Conservation (phyloP, 1,140 invertebrate genomes). For the Mamestra configurata region DNA sequence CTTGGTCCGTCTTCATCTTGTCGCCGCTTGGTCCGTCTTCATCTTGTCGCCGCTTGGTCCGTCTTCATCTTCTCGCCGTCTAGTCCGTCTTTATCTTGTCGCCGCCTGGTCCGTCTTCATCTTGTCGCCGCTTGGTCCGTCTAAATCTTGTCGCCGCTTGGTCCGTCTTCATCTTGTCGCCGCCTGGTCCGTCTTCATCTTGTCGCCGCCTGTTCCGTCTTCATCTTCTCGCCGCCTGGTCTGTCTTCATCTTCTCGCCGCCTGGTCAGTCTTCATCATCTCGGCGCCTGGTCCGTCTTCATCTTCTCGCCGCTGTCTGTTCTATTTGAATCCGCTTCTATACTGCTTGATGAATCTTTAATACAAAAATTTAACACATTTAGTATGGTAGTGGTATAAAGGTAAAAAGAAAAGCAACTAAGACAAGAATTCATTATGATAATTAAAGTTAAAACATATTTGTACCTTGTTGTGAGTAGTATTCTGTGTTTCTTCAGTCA, state of each 20-base stretch:
- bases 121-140: neutral
- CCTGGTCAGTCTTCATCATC: neutral
- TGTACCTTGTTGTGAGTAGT: too few species aligned
- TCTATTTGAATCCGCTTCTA: too few species aligned
- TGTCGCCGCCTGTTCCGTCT: neutral
- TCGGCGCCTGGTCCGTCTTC: neutral
- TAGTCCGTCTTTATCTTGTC: too few species aligned
- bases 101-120: neutral
- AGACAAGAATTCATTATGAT: too few species aligned
- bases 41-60: neutral
- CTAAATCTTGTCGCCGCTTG: neutral
- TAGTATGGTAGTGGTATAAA: too few species aligned
- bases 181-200: neutral
- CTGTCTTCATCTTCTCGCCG: neutral
- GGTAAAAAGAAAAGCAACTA: too few species aligned
- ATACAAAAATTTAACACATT: too few species aligned
- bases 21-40: neutral
- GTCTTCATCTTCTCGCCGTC: neutral
- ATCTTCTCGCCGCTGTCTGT: neutral
- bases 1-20: slow-evolving; percentile 2
- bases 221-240: neutral
- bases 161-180: neutral
- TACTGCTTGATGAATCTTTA: too few species aligned
- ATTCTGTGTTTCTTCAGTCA: too few species aligned
- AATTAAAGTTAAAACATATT: too few species aligned